These are phyloP conservation scores for Carcinoscorpius rotundicauda DNA, from an alignment of 1,140 invertebrate genomes.

Conservation along the genomic window DNA sequence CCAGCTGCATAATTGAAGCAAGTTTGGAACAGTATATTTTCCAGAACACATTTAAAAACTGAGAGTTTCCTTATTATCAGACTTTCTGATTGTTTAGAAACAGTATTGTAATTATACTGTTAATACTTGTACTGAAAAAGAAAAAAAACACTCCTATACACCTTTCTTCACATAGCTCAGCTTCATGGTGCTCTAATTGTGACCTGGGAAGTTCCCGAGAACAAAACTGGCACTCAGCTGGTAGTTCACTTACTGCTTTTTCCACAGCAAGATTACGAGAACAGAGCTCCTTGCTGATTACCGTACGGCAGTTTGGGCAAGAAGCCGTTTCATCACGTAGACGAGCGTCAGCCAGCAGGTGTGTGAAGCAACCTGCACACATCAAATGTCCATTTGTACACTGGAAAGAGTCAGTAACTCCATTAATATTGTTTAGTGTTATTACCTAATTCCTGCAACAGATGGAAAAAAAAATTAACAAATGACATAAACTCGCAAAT, in stretches of 20 bases:
- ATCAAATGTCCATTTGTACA: constrained; percentile 94
- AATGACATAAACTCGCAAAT: too few species aligned
- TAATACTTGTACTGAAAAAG: too few species aligned
- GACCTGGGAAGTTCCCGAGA: constrained; percentile 71
- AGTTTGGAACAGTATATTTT: too few species aligned
- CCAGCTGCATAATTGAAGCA: too few species aligned
- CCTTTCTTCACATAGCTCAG: constrained; percentile 76
- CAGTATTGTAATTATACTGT: too few species aligned
- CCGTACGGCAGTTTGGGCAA: constrained; percentile 86
- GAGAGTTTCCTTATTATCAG: too few species aligned
- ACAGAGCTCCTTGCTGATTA: constrained; percentile 57
- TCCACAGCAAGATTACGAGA: constrained; percentile 69
- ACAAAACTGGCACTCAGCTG: constrained; percentile 80
- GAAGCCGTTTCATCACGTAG: constrained; percentile 83
- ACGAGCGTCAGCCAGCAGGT: constrained; percentile 83
- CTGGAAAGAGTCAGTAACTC: constrained; percentile 35
- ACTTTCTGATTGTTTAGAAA: too few species aligned
- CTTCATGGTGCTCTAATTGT: constrained; percentile 70
- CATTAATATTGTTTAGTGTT: too few species aligned
- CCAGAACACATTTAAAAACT: too few species aligned
- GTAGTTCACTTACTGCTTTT: constrained; percentile 86
- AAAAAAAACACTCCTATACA: constrained; percentile 27
- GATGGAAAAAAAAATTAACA: too few species aligned
- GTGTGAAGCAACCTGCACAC: constrained; percentile 93
- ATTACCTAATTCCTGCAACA: too few species aligned